Evolutionary conservation across 2,113 vertebrate species (phyloP).

Genomic region (Zonotrichia leucophrys): DNA sequence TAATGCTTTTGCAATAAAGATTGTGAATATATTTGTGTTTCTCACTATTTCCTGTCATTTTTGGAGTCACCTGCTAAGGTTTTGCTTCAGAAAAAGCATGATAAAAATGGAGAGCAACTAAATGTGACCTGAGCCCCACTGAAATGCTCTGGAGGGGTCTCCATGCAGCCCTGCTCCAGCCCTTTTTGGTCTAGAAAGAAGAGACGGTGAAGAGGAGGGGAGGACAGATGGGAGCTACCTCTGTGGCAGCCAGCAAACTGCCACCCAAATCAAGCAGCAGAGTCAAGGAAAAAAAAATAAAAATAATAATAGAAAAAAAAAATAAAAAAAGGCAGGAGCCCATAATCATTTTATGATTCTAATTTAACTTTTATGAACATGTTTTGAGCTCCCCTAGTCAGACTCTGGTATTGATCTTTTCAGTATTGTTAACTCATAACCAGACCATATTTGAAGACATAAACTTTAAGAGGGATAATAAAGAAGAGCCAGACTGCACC

Average conservation of each 20-base stretch:
- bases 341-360: conserved; percentile 71
- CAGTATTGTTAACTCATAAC: conserved; percentile 77
- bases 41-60: neutral
- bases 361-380: conserved; percentile 78
- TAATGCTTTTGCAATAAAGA: neutral
- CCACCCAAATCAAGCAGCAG: conserved; percentile 7
- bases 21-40: neutral
- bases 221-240: neutral
- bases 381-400: conserved; percentile 62
- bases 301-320: neutral
- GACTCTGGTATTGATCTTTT: conserved; percentile 72
- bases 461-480: conserved; percentile 77
- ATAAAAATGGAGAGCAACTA: neutral
- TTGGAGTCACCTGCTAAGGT: neutral
- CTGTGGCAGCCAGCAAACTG: neutral
- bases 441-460: conserved; percentile 76
- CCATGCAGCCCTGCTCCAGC: accelerated
- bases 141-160: neutral
- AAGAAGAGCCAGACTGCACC: conserved; percentile 61
- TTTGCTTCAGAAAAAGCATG: neutral
- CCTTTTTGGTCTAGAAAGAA: neutral
- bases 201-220: neutral
- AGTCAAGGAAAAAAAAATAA: neutral
- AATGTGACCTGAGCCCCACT: neutral
- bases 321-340: neutral